Evolutionary conservation across 37 sponge, comb jelly and placozoan species (phyloP).

Genomic region (Eunapius fragilis): DNA sequence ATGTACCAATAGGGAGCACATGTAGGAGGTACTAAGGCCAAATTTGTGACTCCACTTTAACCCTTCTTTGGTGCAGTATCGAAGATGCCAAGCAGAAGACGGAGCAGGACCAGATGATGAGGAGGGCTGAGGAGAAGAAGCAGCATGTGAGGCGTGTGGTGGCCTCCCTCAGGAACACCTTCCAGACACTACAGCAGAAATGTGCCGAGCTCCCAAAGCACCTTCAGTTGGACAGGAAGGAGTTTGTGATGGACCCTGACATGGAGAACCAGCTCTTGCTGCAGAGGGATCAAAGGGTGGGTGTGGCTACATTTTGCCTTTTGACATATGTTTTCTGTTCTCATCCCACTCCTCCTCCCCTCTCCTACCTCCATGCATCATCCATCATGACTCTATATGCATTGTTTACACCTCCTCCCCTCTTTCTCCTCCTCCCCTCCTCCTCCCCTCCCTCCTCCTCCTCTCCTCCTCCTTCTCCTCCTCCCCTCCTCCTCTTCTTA

Average conservation of each 20-base stretch:
- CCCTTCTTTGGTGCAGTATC: conserved; percentile 59
- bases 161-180: conserved; percentile 51
- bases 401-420: too few relatives aligned
- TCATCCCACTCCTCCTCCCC: too few relatives aligned
- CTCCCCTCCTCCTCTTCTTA: not conserved
- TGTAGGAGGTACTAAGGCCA: too few relatives aligned
- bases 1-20: too few relatives aligned
- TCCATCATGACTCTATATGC: too few relatives aligned
- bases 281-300: conserved; percentile 57
- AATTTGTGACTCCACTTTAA: too few relatives aligned
- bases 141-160: conserved; percentile 67
- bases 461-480: not conserved
- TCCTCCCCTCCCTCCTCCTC: too few relatives aligned
- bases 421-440: too few relatives aligned
- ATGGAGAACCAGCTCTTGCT: conserved; percentile 60
- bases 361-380: too few relatives aligned
- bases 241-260: conserved; percentile 93
- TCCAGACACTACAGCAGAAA: conserved; percentile 60
- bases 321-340: too few relatives aligned
- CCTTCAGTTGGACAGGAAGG: conserved; percentile 52
- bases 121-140: conserved; percentile 93
- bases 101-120: conserved; percentile 87
- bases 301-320: too few relatives aligned
- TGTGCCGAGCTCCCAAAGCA: conserved; percentile 69
- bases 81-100: conserved; percentile 98